Base-by-base conservation (phyloP, 2,113 vertebrate species). In the Australoheros scitulus region DNA sequence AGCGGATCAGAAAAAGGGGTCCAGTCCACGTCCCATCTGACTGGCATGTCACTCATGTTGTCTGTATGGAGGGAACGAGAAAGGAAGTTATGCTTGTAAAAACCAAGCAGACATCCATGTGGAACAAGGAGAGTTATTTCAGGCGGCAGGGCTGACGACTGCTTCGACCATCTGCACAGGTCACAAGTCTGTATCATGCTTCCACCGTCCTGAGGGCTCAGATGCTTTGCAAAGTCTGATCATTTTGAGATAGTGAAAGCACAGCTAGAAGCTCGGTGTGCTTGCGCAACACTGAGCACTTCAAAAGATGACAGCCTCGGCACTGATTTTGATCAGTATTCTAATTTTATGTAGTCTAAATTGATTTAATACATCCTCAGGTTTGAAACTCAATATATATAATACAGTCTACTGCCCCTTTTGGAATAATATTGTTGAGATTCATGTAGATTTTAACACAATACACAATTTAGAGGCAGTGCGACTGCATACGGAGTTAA, bases 1-100 rank as follows among this genome's bases (percentile, higher is more conserved):
- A 90, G 63, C 59, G 3, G 89, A 92, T 91, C 91, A 92, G 92
- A 91, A 91, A 89, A 91, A 92, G 80, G 85, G 77, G 85, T 87
- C 87, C 85, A 61, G 82, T 68, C 85, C 78, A n/a, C 50, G 84
- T 90, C 87, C 87, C 78, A 34, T 90, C 81, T 88, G 90, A 90
- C 89, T 70, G 86, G 57, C 88, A 50, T 70, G 84, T 56, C 32
- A 34, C 81, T 86, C 87, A 57, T 50, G 43, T 77, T 80, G 65
- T 80, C 59, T n/a, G 15, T 55, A 88, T 80, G 80, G 77, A 83
- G 52, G 78, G 57, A 81, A 60, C 22, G 36, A 84, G 81, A 84
- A 32, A 55, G 84, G 79, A 77, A 87, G 68, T 68, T 87, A 61
- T 61, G 75, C 81, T 87, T 86, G 90, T 85, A 90, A 90, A 88